Conservation (phyloP, 2,888 invertebrate genomes). For the Ophion ellenae region DNA sequence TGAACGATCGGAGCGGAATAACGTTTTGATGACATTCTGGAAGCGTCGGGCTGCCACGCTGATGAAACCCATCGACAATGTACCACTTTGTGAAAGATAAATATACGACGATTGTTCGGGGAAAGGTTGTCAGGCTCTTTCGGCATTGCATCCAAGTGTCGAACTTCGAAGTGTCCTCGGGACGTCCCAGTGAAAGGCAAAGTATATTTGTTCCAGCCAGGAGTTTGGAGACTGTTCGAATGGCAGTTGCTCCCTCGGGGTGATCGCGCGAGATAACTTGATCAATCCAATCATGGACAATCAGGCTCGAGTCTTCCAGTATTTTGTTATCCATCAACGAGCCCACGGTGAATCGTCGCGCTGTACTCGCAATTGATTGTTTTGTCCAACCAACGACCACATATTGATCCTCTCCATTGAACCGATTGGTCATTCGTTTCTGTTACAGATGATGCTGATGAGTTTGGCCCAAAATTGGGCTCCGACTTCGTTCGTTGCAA, state of each 20-base stretch:
- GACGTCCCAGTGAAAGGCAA: neutral
- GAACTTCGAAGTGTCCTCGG: neutral
- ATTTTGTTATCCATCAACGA: neutral
- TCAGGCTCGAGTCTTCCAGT: neutral
- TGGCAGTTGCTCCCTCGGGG: neutral
- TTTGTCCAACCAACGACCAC: neutral
- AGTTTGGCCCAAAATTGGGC: neutral
- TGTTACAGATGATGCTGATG: neutral
- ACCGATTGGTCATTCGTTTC: neutral
- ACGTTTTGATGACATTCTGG: neutral
- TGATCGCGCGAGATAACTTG: no score
- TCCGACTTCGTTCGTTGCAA: constrained; percentile 36
- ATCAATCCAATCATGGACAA: neutral
- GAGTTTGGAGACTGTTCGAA: neutral
- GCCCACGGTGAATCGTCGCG: neutral
- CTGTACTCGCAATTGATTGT: neutral
- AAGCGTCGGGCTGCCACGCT: neutral
- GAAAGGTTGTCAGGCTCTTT: neutral
- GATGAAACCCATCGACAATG: neutral
- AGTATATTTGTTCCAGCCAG: neutral
- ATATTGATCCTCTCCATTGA: neutral
- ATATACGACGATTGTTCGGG: neutral
- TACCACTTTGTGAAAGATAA: neutral
- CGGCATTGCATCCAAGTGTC: neutral
- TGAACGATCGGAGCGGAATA: neutral